phyloP scores from a whole-genome alignment of 2,113 vertebrate genomes.

The Diphyllodes magnificus region DNA sequence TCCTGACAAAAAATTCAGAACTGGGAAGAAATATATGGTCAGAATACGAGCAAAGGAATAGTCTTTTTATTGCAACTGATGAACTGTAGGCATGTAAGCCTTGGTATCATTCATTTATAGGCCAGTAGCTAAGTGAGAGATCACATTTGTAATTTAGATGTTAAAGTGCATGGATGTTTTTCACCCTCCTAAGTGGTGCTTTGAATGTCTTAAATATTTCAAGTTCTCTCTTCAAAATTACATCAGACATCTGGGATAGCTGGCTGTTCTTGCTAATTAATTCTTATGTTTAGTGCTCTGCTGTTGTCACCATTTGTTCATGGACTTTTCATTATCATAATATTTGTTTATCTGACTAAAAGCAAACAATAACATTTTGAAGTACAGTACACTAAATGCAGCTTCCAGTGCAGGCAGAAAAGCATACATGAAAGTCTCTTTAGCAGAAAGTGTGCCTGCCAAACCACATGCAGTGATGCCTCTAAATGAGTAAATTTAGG shows the following conservation, averaged over 20 bases:
- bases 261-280: slow-evolving; percentile 64
- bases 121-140: background rate
- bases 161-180: background rate
- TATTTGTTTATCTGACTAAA: slow-evolving; percentile 71
- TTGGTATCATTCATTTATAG: background rate
- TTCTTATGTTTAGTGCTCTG: slow-evolving; percentile 63
- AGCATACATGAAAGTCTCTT: slow-evolving; percentile 18
- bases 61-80: background rate
- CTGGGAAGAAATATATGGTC: background rate
- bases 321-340: slow-evolving; percentile 63
- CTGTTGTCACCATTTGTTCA: slow-evolving; percentile 64
- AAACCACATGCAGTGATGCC: slow-evolving; percentile 10
- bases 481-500: slow-evolving; percentile 43
- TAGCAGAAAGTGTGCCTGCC: slow-evolving; percentile 8
- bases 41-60: background rate
- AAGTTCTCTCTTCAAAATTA: slow-evolving; percentile 63
- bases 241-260: slow-evolving; percentile 61
- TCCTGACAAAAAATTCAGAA: background rate
- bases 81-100: background rate
- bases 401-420: slow-evolving; percentile 4
- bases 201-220: slow-evolving; percentile 56
- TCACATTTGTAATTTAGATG: background rate
- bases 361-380: slow-evolving; percentile 65
- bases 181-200: background rate
- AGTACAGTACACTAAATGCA: slow-evolving; percentile 17